Conservation (phyloP, 2,113 vertebrate genomes). For the Dendrocopos noguchii region DNA sequence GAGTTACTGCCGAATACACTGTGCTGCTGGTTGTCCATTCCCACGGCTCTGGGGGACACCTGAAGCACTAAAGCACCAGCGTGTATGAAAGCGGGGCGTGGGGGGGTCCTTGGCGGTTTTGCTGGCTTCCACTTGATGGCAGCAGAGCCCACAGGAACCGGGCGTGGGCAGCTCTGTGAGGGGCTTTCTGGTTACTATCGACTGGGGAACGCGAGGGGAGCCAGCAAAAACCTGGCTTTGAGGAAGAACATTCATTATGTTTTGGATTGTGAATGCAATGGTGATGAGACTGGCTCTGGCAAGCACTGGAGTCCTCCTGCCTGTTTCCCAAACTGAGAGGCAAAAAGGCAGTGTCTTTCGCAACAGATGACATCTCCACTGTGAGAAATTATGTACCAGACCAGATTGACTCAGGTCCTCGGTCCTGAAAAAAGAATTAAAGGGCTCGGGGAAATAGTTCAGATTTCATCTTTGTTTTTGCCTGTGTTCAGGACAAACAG, state of each 20-base stretch:
- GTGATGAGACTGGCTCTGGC: background rate
- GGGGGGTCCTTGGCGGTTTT: background rate
- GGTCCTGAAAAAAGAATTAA: background rate
- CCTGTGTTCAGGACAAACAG: background rate
- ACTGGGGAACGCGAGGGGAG: background rate
- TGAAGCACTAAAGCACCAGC: fast-evolving
- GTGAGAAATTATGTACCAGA: background rate
- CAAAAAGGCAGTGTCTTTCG: background rate
- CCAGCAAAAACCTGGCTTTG: background rate
- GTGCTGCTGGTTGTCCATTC: background rate
- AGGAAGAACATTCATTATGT: background rate
- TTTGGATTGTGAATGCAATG: background rate
- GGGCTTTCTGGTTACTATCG: background rate
- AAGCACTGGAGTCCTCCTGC: background rate
- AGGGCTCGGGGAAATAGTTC: background rate
- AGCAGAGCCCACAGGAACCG: constrained; percentile 56
- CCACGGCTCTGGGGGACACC: fast-evolving
- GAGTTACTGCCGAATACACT: fast-evolving
- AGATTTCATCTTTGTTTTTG: background rate
- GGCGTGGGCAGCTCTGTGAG: background rate
- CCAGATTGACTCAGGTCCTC: background rate
- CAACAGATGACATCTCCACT: background rate
- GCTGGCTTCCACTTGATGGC: constrained; percentile 60
- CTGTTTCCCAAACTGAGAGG: background rate
- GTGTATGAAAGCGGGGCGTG: background rate